phyloP scores from a whole-genome alignment of 1,140 invertebrate genomes.

The Nymphalis io region DNA sequence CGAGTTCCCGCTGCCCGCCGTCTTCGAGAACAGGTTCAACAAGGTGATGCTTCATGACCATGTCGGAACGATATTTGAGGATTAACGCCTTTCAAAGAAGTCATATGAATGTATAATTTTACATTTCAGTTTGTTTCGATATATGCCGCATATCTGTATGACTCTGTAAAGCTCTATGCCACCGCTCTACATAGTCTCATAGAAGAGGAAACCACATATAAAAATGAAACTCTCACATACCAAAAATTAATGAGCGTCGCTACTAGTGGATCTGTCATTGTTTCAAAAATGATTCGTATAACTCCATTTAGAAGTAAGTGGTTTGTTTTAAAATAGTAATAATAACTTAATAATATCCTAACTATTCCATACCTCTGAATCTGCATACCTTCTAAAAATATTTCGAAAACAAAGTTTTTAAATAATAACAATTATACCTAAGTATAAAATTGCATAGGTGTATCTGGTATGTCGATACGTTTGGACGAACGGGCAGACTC shows the following conservation, averaged over 20 bases:
- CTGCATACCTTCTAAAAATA: too few species aligned
- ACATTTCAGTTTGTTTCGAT: slow-evolving; percentile 90
- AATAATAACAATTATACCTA: too few species aligned
- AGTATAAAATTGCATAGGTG: slow-evolving; percentile 83
- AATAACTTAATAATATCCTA: too few species aligned
- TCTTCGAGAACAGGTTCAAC: slow-evolving; percentile 81
- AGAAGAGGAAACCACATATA: slow-evolving; percentile 76
- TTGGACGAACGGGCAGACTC: slow-evolving; percentile 96
- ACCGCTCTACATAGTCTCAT: slow-evolving; percentile 90
- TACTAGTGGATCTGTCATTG: slow-evolving; percentile 88
- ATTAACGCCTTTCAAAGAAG: too few species aligned
- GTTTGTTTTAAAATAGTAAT: background rate
- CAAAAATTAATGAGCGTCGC: slow-evolving; percentile 86
- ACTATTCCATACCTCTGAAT: too few species aligned
- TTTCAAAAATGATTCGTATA: slow-evolving; percentile 89
- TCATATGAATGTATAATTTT: background rate
- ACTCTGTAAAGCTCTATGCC: slow-evolving; percentile 96
- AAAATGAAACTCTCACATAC: slow-evolving; percentile 79
- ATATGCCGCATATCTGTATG: slow-evolving; percentile 97
- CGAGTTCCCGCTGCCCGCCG: slow-evolving; percentile 84
- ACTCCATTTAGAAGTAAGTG: slow-evolving; percentile 89
- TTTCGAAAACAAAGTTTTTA: too few species aligned
- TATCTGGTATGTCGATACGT: slow-evolving; percentile 94
- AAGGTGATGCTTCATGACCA: slow-evolving; percentile 80
- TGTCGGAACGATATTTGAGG: too few species aligned